Percentiles rank a stretch among this genome's conserved stretches.
phyloP scores from a whole-genome alignment of 2,888 invertebrate genomes.

The Panzeria rudis region DNA sequence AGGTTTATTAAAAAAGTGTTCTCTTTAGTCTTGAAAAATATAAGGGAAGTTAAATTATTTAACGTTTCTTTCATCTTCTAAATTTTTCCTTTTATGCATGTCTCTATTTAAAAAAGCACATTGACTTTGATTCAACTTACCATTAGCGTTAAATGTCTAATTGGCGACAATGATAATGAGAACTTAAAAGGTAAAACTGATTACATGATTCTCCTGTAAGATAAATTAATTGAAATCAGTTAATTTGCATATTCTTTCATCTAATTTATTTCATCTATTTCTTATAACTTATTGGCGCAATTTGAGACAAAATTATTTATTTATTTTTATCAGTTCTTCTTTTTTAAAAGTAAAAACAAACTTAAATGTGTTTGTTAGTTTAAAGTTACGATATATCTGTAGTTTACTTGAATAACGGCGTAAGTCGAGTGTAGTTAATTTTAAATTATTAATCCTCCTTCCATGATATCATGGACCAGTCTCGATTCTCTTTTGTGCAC shows the following conservation, averaged over 20 bases:
- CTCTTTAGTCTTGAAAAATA: no score
- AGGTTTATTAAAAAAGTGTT: no score
- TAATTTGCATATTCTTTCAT: not conserved
- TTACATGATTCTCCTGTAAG: not conserved
- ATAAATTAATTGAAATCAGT: not conserved
- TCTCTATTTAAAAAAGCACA: no score
- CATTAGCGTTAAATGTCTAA: not conserved
- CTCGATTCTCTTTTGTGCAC: no score
- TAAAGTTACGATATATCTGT: no score
- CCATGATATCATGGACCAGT: no score
- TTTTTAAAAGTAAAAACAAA: not conserved
- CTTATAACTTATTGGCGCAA: not conserved
- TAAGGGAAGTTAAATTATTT: no score
- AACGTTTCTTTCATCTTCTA: not conserved
- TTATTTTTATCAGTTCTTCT: not conserved
- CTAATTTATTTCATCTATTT: not conserved
- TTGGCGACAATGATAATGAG: not conserved
- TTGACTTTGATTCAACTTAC: not conserved
- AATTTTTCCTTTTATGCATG: not conserved
- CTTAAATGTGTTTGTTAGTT: no score
- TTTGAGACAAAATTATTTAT: not conserved
- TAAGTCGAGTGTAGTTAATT: no score
- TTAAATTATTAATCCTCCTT: no score
- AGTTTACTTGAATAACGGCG: no score
- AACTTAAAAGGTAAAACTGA: not conserved